Evolutionary conservation across 1,140 invertebrate genomes (phyloP).

Genomic region (Drosophila tristis): DNA sequence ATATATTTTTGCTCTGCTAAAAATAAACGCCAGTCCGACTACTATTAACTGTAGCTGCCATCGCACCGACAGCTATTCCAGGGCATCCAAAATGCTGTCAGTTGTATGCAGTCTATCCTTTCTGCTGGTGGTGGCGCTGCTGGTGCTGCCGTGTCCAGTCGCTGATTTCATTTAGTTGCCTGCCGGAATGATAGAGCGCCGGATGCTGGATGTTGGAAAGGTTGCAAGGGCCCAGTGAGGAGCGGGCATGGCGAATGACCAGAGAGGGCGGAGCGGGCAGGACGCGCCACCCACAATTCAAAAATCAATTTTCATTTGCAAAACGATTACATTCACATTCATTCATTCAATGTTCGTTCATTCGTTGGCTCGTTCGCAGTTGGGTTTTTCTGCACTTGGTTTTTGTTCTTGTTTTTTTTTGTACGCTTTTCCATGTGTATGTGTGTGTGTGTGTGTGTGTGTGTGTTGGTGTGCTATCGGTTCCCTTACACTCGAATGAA

Average conservation of each 20-base stretch:
- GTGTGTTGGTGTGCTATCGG: slow-evolving; percentile 71
- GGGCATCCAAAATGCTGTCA: too few relatives aligned
- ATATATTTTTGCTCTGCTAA: too few relatives aligned
- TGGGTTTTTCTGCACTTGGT: slow-evolving; percentile 30
- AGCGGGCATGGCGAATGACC: neutral
- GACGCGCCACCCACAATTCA: slow-evolving; percentile 70
- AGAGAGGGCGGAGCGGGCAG: neutral
- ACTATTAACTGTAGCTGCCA: too few relatives aligned
- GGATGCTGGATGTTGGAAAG: slow-evolving; percentile 22
- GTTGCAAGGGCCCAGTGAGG: neutral
- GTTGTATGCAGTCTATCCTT: too few relatives aligned
- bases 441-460: slow-evolving; percentile 18
- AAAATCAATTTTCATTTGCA: slow-evolving; percentile 83
- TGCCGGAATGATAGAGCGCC: slow-evolving; percentile 60
- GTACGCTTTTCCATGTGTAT: slow-evolving; percentile 44
- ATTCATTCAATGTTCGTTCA: slow-evolving; percentile 78
- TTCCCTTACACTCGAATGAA: slow-evolving; percentile 82
- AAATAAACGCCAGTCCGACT: too few relatives aligned
- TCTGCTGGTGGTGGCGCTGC: too few relatives aligned
- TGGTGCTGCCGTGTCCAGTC: slow-evolving; percentile 47
- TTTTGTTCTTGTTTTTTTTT: slow-evolving; percentile 3
- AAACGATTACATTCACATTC: slow-evolving; percentile 82
- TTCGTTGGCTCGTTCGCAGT: slow-evolving; percentile 59
- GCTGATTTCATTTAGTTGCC: slow-evolving; percentile 79
- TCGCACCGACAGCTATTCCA: too few relatives aligned